Evolutionary conservation across 2,797 vertebrate species (phyloP).

Genomic region (Furcifer pardalis): DNA sequence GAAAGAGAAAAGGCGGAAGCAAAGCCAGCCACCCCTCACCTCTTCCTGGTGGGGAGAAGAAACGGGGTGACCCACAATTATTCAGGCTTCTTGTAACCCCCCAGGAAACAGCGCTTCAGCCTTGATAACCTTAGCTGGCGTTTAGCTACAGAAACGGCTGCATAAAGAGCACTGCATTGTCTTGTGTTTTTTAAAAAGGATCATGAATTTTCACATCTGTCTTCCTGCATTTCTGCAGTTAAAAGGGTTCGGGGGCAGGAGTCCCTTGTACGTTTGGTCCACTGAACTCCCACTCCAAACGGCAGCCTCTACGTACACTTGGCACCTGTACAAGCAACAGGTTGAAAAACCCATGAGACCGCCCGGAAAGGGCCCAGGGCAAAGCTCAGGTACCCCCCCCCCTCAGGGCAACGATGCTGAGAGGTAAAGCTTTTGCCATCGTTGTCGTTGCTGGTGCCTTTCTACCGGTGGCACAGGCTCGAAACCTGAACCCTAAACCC

Average conservation of each 20-base stretch:
- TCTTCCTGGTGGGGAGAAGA: not conserved
- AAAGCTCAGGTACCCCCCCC: slow-evolving; percentile 19
- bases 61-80: not conserved
- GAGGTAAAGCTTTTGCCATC: not conserved
- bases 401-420: too few relatives aligned
- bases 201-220: slow-evolving; percentile 59
- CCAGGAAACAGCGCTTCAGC: slow-evolving; percentile 64
- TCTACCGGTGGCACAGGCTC: not conserved
- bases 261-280: too few relatives aligned
- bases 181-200: slow-evolving; percentile 28
- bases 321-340: too few relatives aligned
- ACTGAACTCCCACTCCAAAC: too few relatives aligned
- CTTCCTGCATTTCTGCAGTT: slow-evolving; percentile 64
- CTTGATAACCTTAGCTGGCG: slow-evolving; percentile 69
- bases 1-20: not conserved
- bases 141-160: not conserved
- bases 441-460: not conserved
- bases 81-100: slow-evolving; percentile 39
- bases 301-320: too few relatives aligned
- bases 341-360: too few relatives aligned
- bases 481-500: too few relatives aligned
- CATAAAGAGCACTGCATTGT: not conserved
- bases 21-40: too few relatives aligned
- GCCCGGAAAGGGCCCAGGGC: too few relatives aligned
- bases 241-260: not conserved